These are phyloP conservation scores for Corella eumyota DNA, from an alignment of 23 tunicate species.

Conservation along the genomic window DNA sequence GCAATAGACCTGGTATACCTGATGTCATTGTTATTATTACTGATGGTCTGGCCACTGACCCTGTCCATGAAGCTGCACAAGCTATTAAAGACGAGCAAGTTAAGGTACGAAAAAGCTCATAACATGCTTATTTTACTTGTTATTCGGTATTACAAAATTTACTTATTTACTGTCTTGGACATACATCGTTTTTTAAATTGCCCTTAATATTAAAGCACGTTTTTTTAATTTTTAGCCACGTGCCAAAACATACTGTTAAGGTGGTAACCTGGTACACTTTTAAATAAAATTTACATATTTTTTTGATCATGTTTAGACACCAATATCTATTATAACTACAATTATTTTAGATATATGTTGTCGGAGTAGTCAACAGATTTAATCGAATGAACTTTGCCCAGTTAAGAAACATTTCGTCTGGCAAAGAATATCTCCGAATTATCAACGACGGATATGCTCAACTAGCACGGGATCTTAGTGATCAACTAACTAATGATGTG, in stretches of 20 bases:
- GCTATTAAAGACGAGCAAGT: conserved; percentile 8
- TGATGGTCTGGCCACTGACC: conserved; percentile 42
- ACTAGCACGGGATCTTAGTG: conserved; percentile 24
- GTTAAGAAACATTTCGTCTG: conserved; percentile 32
- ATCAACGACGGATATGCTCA: conserved; percentile 43
- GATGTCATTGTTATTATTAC: conserved; percentile 53
- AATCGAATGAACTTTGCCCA: conserved; percentile 15
- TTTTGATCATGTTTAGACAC: no score
- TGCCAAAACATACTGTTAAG: no score
- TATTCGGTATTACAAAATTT: no score
- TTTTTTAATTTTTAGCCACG: no score
- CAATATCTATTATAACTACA: not conserved
- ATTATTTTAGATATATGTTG: conserved; percentile 31
- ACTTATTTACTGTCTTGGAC: no score
- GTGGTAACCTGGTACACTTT: no score
- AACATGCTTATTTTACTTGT: no score
- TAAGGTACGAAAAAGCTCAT: conserved; percentile 1
- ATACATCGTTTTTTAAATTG: no score
- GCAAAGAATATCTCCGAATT: conserved; percentile 27
- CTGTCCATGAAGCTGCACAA: conserved; percentile 21
- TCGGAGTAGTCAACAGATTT: conserved; percentile 33
- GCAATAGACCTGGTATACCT: conserved; percentile 57
- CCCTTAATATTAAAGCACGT: no score
- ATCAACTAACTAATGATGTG: conserved; percentile 25
- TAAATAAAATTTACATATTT: no score